Conservation (phyloP, 2,113 vertebrate genomes). For the Callithrix jacchus region DNA sequence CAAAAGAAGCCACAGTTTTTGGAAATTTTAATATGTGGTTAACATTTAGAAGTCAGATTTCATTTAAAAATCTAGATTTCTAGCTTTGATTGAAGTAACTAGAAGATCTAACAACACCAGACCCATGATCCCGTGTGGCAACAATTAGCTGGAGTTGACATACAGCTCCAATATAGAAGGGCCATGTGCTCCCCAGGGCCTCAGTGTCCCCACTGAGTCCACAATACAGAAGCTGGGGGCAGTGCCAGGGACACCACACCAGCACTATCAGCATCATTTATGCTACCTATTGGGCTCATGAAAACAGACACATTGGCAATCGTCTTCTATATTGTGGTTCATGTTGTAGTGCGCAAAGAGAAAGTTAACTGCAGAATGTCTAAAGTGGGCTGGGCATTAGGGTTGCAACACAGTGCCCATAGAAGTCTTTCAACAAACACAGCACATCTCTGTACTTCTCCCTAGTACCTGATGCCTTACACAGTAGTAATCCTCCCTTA, state of each 20-base stretch:
- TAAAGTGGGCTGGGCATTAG: background rate
- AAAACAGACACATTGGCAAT: background rate
- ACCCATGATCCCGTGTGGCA: accelerated
- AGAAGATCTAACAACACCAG: background rate
- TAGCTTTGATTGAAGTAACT: background rate
- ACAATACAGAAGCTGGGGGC: background rate
- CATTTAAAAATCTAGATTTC: background rate
- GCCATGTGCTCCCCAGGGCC: background rate
- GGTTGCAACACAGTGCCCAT: background rate
- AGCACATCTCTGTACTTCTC: background rate
- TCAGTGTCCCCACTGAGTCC: no score
- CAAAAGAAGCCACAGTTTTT: background rate
- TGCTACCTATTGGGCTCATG: background rate
- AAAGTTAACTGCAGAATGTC: background rate
- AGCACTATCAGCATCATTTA: background rate
- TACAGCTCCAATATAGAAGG: background rate
- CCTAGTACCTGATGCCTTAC: accelerated
- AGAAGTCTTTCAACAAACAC: background rate
- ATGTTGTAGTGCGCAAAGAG: background rate
- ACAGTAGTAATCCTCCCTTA: background rate
- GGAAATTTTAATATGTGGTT: background rate
- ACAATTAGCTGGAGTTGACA: accelerated
- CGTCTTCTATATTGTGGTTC: background rate
- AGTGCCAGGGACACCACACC: background rate
- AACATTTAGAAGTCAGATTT: background rate